Evolutionary conservation across 2,113 vertebrate species (phyloP), one percentile per base, ranked within the genome.

Genomic region (Oncorhynchus masou): DNA sequence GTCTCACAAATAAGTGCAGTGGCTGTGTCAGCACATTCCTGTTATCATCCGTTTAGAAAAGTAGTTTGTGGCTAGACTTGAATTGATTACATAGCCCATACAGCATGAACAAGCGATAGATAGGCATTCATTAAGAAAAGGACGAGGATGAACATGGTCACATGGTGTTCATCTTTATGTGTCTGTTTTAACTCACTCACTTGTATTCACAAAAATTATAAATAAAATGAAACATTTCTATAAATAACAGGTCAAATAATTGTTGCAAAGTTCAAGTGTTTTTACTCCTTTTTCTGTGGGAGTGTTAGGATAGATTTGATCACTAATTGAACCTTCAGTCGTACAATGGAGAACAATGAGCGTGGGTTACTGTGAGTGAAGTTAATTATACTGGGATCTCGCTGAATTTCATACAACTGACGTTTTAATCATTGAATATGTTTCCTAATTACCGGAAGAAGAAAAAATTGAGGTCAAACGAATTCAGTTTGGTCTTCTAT

Each of bases 341-440:
- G 5, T 16, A 67, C 25, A 25, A 67, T 27, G 27, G 27, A 29
- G 13, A 6, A 29, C 65, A 24, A 29, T 19, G 16, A 16, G 24
- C 13, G 65, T 67, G 65, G 27, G 65, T 15, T 15, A 8, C 19
- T 20, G 25, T 29, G 15, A 67, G 15, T 15, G 65, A 67, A 8
- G 31, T 19, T 34, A 39, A n/a, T 45, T 39, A 68, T 19, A 11
- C 15, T 34, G 31, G 7, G 29, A 31, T 34, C 15, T 34, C 5
- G 2, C 27, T 34, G 31, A 34, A 68, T 34, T 45, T 68, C 3
- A 68, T 20, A 68, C 7, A 34, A n/a, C 2, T 34, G 31, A 34
- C 25, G 19, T 68, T 73, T 73, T 73, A 20, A 57, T 31, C 8
- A 20, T 75, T 68, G 29, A 68, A 68, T 20, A 25, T 66, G 8